Percentiles rank a stretch among this genome's conserved stretches.
Evolutionary conservation across 64 coral and sea anemone genomes (phyloP).

Genomic region (Platygyra sinensis): DNA sequence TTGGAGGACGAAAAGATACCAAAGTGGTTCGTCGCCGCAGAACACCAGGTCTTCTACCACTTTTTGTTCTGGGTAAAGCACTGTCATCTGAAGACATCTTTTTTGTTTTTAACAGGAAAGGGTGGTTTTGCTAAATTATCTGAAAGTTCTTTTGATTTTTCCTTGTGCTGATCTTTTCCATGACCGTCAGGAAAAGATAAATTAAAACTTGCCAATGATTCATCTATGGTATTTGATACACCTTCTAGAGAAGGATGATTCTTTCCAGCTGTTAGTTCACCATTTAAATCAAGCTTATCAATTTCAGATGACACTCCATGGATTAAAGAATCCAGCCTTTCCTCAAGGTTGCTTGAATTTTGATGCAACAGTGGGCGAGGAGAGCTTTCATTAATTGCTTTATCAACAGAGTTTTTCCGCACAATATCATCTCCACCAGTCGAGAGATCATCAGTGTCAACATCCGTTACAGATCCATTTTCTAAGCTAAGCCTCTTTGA

Average conservation of each 20-base stretch:
- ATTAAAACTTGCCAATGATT: conserved; percentile 22
- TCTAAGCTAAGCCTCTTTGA: conserved; percentile 19
- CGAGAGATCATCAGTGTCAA: conserved; percentile 28
- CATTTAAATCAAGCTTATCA: background rate
- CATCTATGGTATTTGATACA: background rate
- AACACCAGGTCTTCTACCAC: conserved; percentile 6
- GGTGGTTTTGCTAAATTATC: conserved; percentile 48
- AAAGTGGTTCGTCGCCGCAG: conserved; percentile 63
- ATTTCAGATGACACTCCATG: conserved; percentile 30
- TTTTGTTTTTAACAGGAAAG: conserved; percentile 31
- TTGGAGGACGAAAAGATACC: conserved; percentile 75
- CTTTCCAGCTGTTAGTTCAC: background rate
- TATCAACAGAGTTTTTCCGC: conserved; percentile 17
- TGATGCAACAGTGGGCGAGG: background rate
- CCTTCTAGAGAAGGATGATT: background rate
- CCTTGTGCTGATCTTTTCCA: background rate
- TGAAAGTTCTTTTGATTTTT: conserved; percentile 21
- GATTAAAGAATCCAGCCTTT: conserved; percentile 81
- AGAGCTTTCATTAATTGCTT: conserved; percentile 1
- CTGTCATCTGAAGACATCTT: conserved; percentile 42
- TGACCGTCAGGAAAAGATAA: background rate
- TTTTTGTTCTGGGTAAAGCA: conserved; percentile 9
- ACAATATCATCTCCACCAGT: background rate
- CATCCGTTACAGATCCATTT: conserved; percentile 38
- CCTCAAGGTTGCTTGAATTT: conserved; percentile 65